These are phyloP conservation scores for Agrotis exclamationis DNA, from an alignment of 2,888 invertebrate species.

Conservation along the genomic window DNA sequence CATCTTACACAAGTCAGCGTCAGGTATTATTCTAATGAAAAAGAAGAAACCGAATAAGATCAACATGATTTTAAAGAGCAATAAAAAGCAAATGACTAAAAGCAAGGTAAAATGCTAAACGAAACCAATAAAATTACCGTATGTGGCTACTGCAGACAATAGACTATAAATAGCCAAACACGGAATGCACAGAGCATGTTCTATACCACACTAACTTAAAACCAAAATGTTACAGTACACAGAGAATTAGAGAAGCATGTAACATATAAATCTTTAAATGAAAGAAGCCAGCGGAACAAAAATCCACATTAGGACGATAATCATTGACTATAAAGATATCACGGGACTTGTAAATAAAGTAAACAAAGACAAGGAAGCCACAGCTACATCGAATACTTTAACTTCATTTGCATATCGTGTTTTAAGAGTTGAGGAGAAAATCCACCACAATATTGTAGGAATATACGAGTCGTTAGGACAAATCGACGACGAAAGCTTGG, in stretches of 20 bases:
- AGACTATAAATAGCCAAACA: conserved; percentile 43
- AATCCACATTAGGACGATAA: conserved; percentile 47
- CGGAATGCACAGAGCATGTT: conserved; percentile 22
- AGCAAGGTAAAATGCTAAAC: not conserved
- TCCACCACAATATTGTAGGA: conserved; percentile 55
- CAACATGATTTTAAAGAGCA: not conserved
- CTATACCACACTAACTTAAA: conserved; percentile 15
- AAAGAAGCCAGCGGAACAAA: conserved; percentile 49
- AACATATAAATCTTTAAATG: conserved; percentile 15
- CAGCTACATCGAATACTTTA: conserved; percentile 59
- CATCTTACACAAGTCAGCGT: not conserved
- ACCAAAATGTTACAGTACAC: conserved; percentile 14
- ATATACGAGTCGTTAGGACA: conserved; percentile 70
- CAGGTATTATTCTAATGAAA: not conserved
- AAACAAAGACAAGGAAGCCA: conserved; percentile 61
- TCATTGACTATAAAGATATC: conserved; percentile 57
- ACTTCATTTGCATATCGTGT: conserved; percentile 78
- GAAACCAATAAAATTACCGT: conserved; percentile 1
- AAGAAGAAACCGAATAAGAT: not conserved
- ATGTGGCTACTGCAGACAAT: conserved; percentile 32
- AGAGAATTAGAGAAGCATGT: conserved; percentile 8
- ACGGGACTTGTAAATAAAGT: conserved; percentile 51
- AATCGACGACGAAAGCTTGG: conserved; percentile 70
- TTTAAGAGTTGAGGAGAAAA: conserved; percentile 57
- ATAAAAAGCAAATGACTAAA: conserved; percentile 5